Conservation (phyloP, 2,113 vertebrate genomes). For the Esox niger region DNA sequence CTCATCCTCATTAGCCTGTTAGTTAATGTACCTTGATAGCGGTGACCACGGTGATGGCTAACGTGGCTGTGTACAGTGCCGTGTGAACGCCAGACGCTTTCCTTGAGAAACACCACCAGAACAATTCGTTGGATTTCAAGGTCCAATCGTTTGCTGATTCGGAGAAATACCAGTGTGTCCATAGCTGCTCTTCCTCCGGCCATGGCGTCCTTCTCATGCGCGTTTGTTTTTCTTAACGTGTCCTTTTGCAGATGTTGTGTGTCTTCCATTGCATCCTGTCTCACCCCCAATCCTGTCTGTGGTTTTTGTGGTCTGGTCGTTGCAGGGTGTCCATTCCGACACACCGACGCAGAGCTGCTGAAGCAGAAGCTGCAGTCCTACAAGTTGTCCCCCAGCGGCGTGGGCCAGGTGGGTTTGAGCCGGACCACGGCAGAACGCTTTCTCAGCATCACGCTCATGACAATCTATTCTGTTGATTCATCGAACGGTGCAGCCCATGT, state of each 20-base stretch:
- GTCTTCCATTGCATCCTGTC: too few relatives aligned
- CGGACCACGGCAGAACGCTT: not conserved
- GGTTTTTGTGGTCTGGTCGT: constrained; percentile 9
- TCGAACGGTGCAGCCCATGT: not conserved
- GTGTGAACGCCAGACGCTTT: too few relatives aligned
- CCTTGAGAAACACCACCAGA: too few relatives aligned
- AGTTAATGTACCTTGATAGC: not conserved
- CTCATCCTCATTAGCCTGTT: not conserved
- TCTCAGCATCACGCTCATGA: not conserved
- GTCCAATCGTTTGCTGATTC: too few relatives aligned
- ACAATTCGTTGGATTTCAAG: too few relatives aligned
- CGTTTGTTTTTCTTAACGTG: too few relatives aligned
- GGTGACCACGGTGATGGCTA: not conserved
- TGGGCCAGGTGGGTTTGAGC: constrained; percentile 80
- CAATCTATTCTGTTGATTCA: not conserved
- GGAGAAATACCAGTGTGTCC: too few relatives aligned
- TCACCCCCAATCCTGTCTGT: too few relatives aligned
- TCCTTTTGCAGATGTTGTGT: too few relatives aligned
- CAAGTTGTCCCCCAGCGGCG: constrained; percentile 80
- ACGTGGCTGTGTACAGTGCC: not conserved
- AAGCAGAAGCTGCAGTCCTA: constrained; percentile 93
- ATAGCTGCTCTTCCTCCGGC: too few relatives aligned
- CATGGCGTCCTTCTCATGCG: too few relatives aligned
- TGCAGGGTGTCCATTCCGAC: constrained; percentile 93
- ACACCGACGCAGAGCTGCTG: constrained; percentile 90